These are phyloP conservation scores for Hipposideros armiger DNA, from an alignment of 2,113 vertebrate species.

Conservation along the genomic window DNA sequence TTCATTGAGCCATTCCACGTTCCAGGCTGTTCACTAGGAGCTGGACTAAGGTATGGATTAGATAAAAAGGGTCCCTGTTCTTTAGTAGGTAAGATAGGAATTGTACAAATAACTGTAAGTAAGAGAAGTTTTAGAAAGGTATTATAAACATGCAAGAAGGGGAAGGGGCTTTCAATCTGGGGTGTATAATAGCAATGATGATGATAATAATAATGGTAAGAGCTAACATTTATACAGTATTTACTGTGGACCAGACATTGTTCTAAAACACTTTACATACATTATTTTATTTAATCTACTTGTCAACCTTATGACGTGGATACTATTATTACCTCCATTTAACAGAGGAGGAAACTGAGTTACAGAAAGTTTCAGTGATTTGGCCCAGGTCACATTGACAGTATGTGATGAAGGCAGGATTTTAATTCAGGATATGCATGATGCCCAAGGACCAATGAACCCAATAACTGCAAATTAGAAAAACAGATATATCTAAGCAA, in stretches of 20 bases:
- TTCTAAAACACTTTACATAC: background rate
- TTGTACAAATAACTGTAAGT: background rate
- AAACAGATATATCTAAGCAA: background rate
- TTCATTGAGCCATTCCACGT: background rate
- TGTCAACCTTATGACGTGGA: background rate
- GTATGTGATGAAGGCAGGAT: background rate
- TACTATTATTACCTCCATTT: background rate
- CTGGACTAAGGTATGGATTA: background rate
- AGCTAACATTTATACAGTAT: background rate
- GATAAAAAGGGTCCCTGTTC: background rate
- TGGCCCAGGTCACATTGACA: background rate
- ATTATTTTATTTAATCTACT: conserved; percentile 6
- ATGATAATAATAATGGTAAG: background rate
- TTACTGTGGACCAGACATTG: background rate
- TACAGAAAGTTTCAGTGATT: background rate
- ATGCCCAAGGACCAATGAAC: background rate
- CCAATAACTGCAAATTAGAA: conserved; percentile 23
- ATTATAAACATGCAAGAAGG: background rate
- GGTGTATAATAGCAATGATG: background rate
- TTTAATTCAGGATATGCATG: conserved; percentile 50
- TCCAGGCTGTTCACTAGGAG: background rate
- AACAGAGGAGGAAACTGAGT: conserved; percentile 1
- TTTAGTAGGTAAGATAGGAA: background rate
- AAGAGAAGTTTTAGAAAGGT: background rate
- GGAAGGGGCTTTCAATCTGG: background rate